Evolutionary conservation across 2,113 vertebrate species (phyloP).

Genomic region (Pseudolaguvia tuberculata): DNA sequence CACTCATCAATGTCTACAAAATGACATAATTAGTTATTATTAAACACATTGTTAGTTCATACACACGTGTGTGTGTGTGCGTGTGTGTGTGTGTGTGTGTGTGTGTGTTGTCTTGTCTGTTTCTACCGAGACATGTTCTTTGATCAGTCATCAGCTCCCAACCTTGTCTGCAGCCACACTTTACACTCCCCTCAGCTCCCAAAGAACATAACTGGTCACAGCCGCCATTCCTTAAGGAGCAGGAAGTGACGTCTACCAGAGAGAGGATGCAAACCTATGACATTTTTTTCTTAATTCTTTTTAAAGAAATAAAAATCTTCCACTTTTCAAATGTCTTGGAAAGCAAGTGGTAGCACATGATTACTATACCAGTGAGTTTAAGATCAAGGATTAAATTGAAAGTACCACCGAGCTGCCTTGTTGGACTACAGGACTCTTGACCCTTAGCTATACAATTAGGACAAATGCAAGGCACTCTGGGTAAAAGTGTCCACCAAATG

Average conservation of each 20-base stretch:
- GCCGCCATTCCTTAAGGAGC: constrained; percentile 69
- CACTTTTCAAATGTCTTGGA: too few species aligned
- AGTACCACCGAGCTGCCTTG: too few species aligned
- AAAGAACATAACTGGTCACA: constrained; percentile 65
- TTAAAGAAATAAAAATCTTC: neutral
- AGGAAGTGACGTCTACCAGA: constrained; percentile 65
- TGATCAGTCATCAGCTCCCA: constrained; percentile 63
- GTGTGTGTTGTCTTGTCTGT: neutral
- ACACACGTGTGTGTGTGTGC: neutral
- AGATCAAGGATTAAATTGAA: too few species aligned
- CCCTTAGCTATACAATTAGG: too few species aligned
- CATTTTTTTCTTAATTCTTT: neutral
- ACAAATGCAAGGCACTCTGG: too few species aligned
- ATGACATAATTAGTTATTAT: neutral
- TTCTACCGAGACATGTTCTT: constrained; percentile 65
- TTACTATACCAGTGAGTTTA: too few species aligned
- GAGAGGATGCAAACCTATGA: neutral
- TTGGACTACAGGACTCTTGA: too few species aligned
- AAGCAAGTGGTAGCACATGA: too few species aligned
- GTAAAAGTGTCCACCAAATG: too few species aligned
- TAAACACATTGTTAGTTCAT: too few species aligned
- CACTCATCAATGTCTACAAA: constrained; percentile 72
- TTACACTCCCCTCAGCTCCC: constrained; percentile 55
- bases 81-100: neutral
- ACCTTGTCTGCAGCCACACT: constrained; percentile 66